Evolutionary conservation across 2,888 invertebrate genomes (phyloP).

Genomic region (Lutraria lutraria): DNA sequence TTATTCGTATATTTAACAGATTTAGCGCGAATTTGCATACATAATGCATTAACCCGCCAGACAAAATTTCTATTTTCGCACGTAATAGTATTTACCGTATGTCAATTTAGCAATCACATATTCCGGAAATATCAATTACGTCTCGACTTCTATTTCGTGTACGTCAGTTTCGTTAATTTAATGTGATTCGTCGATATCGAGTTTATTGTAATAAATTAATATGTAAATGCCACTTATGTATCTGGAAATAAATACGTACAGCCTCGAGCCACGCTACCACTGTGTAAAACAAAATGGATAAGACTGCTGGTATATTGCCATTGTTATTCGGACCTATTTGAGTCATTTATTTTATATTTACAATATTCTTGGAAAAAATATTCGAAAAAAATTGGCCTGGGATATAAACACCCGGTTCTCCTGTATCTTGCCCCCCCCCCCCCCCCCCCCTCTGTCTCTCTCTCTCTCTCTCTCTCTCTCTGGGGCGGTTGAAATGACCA

Average conservation of each 20-base stretch:
- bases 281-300: not conserved
- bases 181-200: not conserved
- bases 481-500: no score
- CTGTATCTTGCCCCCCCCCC: no score
- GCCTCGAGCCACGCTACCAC: not conserved
- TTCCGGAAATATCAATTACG: not conserved
- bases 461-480: no score
- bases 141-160: not conserved
- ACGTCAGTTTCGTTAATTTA: not conserved
- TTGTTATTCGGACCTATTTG: not conserved
- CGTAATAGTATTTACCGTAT: not conserved
- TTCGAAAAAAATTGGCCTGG: no score
- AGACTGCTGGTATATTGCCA: not conserved
- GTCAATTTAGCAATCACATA: not conserved
- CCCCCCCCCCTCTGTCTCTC: no score
- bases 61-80: not conserved
- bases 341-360: no score
- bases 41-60: constrained; percentile 13
- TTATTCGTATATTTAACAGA: constrained; percentile 21
- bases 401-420: no score
- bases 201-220: not conserved
- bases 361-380: no score
- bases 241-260: not conserved
- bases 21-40: not conserved
- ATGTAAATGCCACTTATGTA: not conserved